A percentile compares a stretch with the other conserved stretches of the same genome.
These are phyloP conservation scores for Geococcyx californianus DNA, from an alignment of 2,113 vertebrate genomes.

Conservation along the genomic window DNA sequence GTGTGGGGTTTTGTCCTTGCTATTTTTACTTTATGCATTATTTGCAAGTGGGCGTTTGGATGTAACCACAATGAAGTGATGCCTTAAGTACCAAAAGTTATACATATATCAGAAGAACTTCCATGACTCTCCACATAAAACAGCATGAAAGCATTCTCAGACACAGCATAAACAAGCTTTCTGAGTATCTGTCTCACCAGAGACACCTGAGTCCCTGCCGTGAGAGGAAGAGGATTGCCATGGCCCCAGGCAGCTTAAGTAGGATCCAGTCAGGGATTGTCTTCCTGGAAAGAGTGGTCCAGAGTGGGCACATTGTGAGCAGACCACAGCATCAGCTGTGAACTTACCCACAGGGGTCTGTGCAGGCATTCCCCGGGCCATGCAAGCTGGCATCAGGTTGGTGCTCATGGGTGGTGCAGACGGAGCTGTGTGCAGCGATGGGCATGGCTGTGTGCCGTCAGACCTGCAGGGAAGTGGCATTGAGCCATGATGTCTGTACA, in stretches of 20 bases:
- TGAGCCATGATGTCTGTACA: rapidly evolving
- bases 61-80: not conserved
- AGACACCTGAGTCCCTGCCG: too few species aligned
- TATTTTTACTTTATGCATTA: not conserved
- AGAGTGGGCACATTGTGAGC: not conserved
- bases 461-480: not conserved
- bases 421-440: not conserved
- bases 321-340: not conserved
- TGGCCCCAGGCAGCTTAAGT: not conserved
- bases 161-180: not conserved
- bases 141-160: rapidly evolving
- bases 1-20: not conserved
- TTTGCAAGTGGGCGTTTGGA: not conserved
- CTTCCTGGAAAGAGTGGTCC: not conserved
- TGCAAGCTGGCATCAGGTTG: not conserved
- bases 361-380: rapidly evolving
- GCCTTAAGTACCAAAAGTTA: not conserved
- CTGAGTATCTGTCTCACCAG: not conserved
- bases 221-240: not conserved
- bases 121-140: not conserved
- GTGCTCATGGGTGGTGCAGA: not conserved
- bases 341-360: not conserved
- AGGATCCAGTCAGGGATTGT: not conserved
- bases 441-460: rapidly evolving
- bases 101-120: not conserved